phyloP scores from a whole-genome alignment of 1,140 invertebrate genomes.

The Trissolcus basalis region DNA sequence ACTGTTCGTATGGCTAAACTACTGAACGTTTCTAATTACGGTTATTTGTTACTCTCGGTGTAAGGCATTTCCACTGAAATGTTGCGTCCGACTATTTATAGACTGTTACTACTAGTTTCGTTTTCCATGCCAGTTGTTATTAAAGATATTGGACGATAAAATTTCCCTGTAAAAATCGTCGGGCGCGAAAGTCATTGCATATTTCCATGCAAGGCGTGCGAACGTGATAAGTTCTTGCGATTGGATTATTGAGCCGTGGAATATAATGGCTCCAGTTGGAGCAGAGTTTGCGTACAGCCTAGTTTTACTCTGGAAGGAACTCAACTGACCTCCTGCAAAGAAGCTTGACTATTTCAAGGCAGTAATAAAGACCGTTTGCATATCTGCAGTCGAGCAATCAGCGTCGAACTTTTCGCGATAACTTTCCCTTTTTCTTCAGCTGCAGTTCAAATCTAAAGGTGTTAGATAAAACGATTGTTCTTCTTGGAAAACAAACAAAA shows the following conservation, averaged over 20 bases:
- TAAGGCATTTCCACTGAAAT: no score
- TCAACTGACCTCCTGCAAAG: constrained; percentile 26
- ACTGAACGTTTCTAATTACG: no score
- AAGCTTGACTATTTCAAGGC: constrained; percentile 26
- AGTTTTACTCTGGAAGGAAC: constrained; percentile 20
- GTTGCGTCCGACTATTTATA: no score
- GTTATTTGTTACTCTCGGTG: no score
- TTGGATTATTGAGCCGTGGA: constrained; percentile 38
- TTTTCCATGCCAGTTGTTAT: no score
- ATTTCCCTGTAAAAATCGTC: background rate
- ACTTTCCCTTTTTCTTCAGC: constrained; percentile 10
- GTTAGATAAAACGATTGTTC: no score
- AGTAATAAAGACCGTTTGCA: constrained; percentile 34
- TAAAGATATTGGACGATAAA: no score
- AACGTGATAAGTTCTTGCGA: constrained; percentile 35
- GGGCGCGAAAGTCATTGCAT: constrained; percentile 3
- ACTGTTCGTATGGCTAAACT: no score
- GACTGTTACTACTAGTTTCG: no score
- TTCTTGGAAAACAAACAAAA: background rate
- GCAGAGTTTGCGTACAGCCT: constrained; percentile 35
- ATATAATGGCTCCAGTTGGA: constrained; percentile 28
- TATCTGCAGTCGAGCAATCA: constrained; percentile 25
- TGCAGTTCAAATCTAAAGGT: background rate
- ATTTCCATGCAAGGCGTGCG: constrained; percentile 14
- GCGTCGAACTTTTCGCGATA: constrained; percentile 16